Base-by-base conservation (phyloP, 2,797 vertebrate species). In the Lophotriccus pileatus region DNA sequence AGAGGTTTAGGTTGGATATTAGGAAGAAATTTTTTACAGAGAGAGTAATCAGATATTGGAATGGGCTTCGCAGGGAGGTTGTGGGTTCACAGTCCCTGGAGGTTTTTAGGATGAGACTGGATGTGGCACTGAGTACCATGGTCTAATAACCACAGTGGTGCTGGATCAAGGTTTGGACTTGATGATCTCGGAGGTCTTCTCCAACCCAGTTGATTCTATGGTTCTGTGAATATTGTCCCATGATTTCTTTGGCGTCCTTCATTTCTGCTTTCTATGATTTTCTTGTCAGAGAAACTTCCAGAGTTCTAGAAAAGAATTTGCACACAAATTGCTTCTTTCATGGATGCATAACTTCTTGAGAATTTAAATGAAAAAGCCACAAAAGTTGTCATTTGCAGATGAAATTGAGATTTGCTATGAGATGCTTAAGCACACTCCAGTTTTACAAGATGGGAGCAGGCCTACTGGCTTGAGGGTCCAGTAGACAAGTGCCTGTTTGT, bases 191-290 rank as follows among this genome's bases (percentile, higher is more conserved):
- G 28, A 52, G 28, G 28, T 52, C 50, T 52, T 52, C 30, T 52
- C 50, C 18, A 30, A 52, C 17, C 28, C 18, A 7, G 17, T 52
- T 52, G 50, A 19, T 52, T 52, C 50, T 30, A 19, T 52, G 50
- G 19, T 30, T 52, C 50, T 52, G 19, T 19, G 50, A 94, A 94
- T 67, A 25, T 47, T 67, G 87, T 90, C 75, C 85, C 63, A 25
- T 87, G 59, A 44, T 76, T 36, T 63, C 78, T 76, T 76, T 70
- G 36, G 92, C 85, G 67, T 94, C 95, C 93, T 97, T 97, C 86
- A 87, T 93, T 96, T 92, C 47, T 80, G 41, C 56, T 96, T 97
- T 96, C 94, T 94, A 87, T 46, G 60, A 41, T 72, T 95, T 92
- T 86, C 20, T 55, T 94, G 86, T 62, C 75, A 91, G 63, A 88